Evolutionary conservation across 2,113 vertebrate genomes (phyloP).

Genomic region (Aix galericulata): DNA sequence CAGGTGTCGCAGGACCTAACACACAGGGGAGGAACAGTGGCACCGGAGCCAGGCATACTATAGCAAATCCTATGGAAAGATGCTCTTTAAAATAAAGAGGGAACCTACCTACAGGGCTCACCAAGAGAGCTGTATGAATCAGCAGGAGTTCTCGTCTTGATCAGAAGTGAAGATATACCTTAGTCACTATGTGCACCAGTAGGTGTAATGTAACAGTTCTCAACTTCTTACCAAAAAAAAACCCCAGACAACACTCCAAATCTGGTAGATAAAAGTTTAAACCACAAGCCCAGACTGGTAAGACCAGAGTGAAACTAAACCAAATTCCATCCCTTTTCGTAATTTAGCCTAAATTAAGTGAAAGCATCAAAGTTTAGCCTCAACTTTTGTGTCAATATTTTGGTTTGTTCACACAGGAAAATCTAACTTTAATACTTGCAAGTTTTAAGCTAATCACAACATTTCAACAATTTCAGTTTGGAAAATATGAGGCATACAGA

Average conservation of each 20-base stretch:
- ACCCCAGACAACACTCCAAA: background rate
- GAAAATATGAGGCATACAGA: slow-evolving; percentile 20
- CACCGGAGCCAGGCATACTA: background rate
- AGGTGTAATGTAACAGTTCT: background rate
- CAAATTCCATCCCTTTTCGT: background rate
- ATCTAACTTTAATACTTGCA: background rate
- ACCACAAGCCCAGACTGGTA: background rate
- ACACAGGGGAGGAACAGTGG: background rate
- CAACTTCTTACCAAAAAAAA: background rate
- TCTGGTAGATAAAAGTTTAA: background rate
- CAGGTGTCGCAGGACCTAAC: background rate
- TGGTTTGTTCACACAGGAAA: background rate
- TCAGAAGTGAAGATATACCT: background rate
- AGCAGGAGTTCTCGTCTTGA: background rate
- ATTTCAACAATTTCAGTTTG: slow-evolving; percentile 21
- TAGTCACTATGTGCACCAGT: background rate
- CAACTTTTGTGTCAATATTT: background rate
- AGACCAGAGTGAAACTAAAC: background rate
- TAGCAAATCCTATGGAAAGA: background rate
- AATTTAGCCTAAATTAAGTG: background rate
- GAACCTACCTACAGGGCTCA: background rate
- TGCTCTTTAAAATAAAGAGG: background rate
- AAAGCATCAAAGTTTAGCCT: background rate
- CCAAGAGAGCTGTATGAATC: background rate
- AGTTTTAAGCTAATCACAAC: slow-evolving; percentile 14